A percentile compares a stretch with the other conserved stretches of the same genome.
Evolutionary conservation across 2,888 invertebrate species (phyloP).

Genomic region (Parnassius mnemosyne): DNA sequence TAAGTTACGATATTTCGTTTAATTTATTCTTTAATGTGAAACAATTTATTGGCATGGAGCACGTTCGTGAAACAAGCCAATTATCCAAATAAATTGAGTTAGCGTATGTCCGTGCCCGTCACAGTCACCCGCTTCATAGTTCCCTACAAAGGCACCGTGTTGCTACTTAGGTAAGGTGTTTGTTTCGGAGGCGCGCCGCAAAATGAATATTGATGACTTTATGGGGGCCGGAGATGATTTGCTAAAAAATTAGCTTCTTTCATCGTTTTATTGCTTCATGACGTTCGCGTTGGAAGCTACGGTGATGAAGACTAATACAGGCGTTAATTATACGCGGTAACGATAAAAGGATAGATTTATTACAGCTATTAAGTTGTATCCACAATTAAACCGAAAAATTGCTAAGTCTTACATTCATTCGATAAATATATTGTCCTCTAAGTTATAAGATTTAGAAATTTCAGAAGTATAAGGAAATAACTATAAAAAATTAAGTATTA

Average conservation of each 20-base stretch:
- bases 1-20: conserved; percentile 35
- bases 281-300: conserved; percentile 60
- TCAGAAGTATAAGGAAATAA: too few species aligned
- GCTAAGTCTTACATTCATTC: conserved; percentile 27
- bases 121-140: conserved; percentile 47
- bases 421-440: too few species aligned
- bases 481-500: too few species aligned
- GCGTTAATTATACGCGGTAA: conserved; percentile 73
- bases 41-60: conserved; percentile 49
- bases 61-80: conserved; percentile 69
- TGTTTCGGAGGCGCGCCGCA: conserved; percentile 75
- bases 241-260: conserved; percentile 79
- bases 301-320: conserved; percentile 77
- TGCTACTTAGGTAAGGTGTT: conserved; percentile 70
- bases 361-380: conserved; percentile 35
- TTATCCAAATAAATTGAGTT: conserved; percentile 76
- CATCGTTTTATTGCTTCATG: conserved; percentile 75
- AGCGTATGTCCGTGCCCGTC: conserved; percentile 42
- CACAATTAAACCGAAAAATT: conserved; percentile 26
- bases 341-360: conserved; percentile 60
- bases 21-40: conserved; percentile 37
- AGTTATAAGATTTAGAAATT: too few species aligned
- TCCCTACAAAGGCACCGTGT: conserved; percentile 68
- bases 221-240: conserved; percentile 77
- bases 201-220: conserved; percentile 80